These are phyloP conservation scores for Ondatra zibethicus DNA, from an alignment of 2,113 vertebrate genomes.

Conservation along the genomic window DNA sequence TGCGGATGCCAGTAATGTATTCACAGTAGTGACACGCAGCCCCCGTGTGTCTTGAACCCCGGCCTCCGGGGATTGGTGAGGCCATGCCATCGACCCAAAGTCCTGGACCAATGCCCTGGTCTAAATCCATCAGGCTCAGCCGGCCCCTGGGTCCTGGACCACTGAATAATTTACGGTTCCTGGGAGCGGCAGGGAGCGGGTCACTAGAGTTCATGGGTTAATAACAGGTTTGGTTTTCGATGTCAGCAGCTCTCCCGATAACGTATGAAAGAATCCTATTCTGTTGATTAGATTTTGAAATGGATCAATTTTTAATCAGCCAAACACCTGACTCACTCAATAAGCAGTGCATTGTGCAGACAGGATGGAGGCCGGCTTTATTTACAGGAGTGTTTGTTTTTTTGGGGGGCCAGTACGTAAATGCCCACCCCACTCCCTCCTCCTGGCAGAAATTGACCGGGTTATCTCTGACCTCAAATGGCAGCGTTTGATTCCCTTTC, in stretches of 20 bases:
- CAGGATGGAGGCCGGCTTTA: conserved; percentile 93
- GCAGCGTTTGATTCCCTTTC: conserved; percentile 77
- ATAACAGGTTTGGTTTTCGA: conserved; percentile 97
- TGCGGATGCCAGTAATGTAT: conserved; percentile 89
- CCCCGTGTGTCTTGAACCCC: conserved; percentile 82
- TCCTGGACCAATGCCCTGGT: conserved; percentile 84
- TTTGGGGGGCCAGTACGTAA: conserved; percentile 88
- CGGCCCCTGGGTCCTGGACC: conserved; percentile 89
- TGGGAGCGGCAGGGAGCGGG: conserved; percentile 88
- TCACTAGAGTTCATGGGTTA: conserved; percentile 95
- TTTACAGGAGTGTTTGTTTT: conserved; percentile 97
- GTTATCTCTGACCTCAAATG: conserved; percentile 78
- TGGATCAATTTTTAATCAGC: conserved; percentile 99
- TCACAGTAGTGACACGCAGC: conserved; percentile 90
- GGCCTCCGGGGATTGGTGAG: conserved; percentile 81
- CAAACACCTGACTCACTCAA: conserved; percentile 99
- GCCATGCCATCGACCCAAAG: conserved; percentile 90
- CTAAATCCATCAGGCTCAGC: conserved; percentile 92
- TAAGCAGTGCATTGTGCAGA: conserved; percentile 92
- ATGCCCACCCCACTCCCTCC: conserved; percentile 77
- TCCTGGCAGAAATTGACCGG: conserved; percentile 76
- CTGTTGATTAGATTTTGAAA: conserved; percentile 99
- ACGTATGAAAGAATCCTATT: conserved; percentile 99
- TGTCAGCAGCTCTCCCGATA: conserved; percentile 96
- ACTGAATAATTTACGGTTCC: conserved; percentile 97